Percentiles rank a stretch among this genome's conserved stretches.
phyloP scores from a whole-genome alignment of 2,113 vertebrate species.

The Copsychus sechellarum region DNA sequence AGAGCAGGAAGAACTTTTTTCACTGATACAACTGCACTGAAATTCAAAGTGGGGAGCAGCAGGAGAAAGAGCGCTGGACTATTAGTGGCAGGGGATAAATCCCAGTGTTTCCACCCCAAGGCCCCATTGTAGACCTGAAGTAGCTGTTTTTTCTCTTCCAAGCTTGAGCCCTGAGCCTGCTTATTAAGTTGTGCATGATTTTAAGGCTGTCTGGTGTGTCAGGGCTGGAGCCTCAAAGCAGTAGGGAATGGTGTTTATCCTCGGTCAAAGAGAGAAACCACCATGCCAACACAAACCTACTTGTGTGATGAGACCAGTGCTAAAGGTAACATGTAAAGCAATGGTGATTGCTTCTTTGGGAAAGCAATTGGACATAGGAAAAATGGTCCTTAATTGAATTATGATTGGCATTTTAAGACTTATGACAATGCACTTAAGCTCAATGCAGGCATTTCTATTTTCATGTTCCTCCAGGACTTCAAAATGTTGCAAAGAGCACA shows the following conservation, averaged over 20 bases:
- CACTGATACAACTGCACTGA: background rate
- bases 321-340: background rate
- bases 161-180: background rate
- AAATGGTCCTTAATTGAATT: background rate
- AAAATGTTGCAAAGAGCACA: background rate
- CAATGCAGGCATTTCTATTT: background rate
- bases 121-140: background rate
- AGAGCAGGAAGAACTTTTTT: background rate
- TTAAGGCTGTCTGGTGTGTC: background rate
- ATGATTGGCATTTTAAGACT: background rate
- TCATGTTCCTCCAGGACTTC: background rate
- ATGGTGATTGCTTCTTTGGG: background rate
- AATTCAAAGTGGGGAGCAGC: background rate
- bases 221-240: background rate
- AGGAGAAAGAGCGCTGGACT: background rate
- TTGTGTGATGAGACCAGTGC: background rate
- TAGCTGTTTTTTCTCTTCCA: background rate
- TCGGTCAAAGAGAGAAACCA: background rate
- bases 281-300: background rate
- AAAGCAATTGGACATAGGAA: background rate
- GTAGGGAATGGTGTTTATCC: background rate
- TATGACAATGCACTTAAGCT: background rate
- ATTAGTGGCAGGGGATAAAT: fast-evolving
- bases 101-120: background rate
- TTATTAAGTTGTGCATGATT: background rate